phyloP scores from a whole-genome alignment of 2,888 invertebrate genomes.

The Lepidonotus clava region DNA sequence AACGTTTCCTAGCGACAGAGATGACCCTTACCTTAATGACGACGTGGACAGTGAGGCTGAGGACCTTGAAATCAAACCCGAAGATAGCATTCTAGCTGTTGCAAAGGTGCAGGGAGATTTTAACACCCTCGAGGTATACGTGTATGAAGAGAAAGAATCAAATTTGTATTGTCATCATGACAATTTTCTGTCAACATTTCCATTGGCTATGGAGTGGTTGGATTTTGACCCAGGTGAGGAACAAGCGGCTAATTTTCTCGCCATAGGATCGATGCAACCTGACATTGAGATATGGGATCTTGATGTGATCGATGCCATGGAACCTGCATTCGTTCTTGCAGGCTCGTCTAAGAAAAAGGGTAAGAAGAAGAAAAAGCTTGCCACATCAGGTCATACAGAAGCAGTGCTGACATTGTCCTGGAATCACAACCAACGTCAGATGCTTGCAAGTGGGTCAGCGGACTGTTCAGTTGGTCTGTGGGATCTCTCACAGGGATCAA shows the following conservation, averaged over 20 bases:
- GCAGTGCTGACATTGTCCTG: constrained; percentile 95
- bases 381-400: constrained; percentile 88
- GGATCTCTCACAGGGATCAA: constrained; percentile 92
- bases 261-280: constrained; percentile 95
- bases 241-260: constrained; percentile 89
- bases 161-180: constrained; percentile 97
- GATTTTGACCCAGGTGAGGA: constrained; percentile 89
- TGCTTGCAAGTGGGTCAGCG: constrained; percentile 95
- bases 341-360: constrained; percentile 87
- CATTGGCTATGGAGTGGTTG: constrained; percentile 95
- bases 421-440: constrained; percentile 88
- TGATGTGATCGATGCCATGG: constrained; percentile 94
- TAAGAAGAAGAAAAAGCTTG: constrained; percentile 82
- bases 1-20: constrained; percentile 79
- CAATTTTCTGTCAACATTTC: constrained; percentile 92
- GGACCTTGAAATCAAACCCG: constrained; percentile 91
- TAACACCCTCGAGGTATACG: constrained; percentile 93
- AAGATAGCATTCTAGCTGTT: constrained; percentile 93
- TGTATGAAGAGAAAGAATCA: constrained; percentile 91
- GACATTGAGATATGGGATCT: constrained; percentile 98
- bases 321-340: constrained; percentile 89
- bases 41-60: constrained; percentile 84
- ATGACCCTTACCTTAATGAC: constrained; percentile 80
- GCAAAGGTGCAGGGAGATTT: constrained; percentile 93
- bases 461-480: constrained; percentile 93